phyloP scores from a whole-genome alignment of 2,797 vertebrate species.

The Acrocephalus scirpaceus region DNA sequence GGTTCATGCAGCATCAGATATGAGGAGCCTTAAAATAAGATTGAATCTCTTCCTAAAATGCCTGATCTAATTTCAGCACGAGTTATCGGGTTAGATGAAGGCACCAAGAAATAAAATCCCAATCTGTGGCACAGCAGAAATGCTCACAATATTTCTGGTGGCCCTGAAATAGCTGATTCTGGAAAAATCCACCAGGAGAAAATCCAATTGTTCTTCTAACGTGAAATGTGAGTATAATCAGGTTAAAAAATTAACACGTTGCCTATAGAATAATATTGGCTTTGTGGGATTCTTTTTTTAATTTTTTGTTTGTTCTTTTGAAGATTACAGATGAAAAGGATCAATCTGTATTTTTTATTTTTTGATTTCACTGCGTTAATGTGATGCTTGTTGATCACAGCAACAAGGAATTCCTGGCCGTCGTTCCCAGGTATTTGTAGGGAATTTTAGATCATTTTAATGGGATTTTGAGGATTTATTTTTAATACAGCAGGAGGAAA shows the following conservation, averaged over 20 bases:
- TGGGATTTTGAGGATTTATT: background rate
- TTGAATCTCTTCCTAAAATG: background rate
- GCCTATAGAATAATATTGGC: background rate
- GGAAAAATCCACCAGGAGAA: background rate
- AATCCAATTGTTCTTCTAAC: background rate
- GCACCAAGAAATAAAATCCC: background rate
- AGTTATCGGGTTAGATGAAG: background rate
- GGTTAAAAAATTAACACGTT: background rate
- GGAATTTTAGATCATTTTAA: background rate
- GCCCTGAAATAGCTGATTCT: background rate
- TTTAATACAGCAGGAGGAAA: background rate
- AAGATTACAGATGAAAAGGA: background rate
- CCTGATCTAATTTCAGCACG: background rate
- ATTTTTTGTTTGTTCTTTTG: background rate
- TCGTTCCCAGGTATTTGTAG: background rate
- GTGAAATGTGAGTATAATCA: background rate
- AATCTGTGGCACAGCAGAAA: background rate
- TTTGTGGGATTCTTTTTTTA: fast-evolving
- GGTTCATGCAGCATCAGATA: background rate
- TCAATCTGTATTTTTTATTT: background rate
- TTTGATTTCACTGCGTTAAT: background rate
- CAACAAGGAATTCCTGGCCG: background rate
- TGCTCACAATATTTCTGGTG: background rate
- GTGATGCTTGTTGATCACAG: background rate
- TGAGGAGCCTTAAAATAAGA: background rate